Percentiles rank a stretch among this genome's conserved stretches.
These are phyloP conservation scores for Neopelma chrysocephalum DNA, from an alignment of 2,797 vertebrate species.

Conservation along the genomic window DNA sequence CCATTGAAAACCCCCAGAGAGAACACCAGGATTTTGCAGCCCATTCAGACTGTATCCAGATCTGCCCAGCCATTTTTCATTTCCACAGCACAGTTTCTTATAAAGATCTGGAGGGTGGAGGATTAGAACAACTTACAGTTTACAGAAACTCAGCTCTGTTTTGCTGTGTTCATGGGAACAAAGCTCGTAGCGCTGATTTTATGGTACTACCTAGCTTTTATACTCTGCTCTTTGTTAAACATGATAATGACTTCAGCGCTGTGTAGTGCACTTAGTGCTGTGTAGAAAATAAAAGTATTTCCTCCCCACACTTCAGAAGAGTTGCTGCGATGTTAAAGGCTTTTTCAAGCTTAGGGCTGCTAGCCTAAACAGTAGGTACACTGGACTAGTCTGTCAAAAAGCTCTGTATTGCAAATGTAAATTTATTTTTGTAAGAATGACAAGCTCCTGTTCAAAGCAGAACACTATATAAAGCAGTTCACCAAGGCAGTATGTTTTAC, in stretches of 20 bases:
- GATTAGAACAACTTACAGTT: conserved; percentile 12
- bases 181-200: background rate
- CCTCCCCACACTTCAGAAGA: conserved; percentile 5
- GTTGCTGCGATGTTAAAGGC: background rate
- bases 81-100: background rate
- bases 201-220: conserved; percentile 44
- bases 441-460: conserved; percentile 18
- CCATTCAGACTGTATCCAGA: background rate
- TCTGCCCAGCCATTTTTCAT: background rate
- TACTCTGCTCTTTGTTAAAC: conserved; percentile 25
- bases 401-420: background rate
- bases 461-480: background rate
- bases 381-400: background rate
- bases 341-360: background rate
- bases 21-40: background rate
- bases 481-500: background rate
- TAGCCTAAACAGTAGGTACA: background rate
- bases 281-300: conserved; percentile 60
- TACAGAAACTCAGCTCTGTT: background rate
- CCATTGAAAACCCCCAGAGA: background rate
- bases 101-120: background rate
- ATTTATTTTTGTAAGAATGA: conserved; percentile 10
- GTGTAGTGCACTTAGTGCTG: background rate
- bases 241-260: background rate
- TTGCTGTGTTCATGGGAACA: background rate